These are phyloP conservation scores for Pentamera pediparva DNA, from an alignment of 53 echinoderm and acorn worm species.

Conservation along the genomic window DNA sequence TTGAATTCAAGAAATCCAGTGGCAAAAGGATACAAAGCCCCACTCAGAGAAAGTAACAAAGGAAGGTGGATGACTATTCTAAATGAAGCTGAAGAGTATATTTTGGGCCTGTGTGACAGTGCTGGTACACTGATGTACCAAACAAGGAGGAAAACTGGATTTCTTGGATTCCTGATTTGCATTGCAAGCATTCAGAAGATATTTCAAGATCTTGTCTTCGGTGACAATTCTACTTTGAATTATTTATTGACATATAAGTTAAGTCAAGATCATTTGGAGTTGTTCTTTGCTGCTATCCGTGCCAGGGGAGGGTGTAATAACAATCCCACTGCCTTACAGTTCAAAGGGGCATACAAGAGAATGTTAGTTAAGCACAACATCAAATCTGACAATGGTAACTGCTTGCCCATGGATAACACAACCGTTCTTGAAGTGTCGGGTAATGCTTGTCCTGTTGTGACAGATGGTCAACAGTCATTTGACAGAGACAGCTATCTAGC, in stretches of 20 bases:
- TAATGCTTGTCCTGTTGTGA: neutral
- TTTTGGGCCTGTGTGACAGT: neutral
- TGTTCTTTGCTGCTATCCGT: no score
- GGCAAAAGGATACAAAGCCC: no score
- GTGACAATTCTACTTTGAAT: neutral
- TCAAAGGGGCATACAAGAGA: no score
- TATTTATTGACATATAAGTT: slow-evolving; percentile 48
- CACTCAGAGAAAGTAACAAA: no score
- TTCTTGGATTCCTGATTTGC: slow-evolving; percentile 17
- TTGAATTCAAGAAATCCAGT: slow-evolving; percentile 10
- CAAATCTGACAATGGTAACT: no score
- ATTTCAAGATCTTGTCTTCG: neutral
- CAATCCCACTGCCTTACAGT: no score
- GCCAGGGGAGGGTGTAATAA: no score
- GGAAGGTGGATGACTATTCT: neutral
- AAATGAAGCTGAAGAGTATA: neutral
- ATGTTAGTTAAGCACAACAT: no score
- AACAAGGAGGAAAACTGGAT: slow-evolving; percentile 13
- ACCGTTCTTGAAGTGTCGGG: neutral
- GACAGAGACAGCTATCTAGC: no score
- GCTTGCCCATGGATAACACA: neutral
- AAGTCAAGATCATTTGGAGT: no score
- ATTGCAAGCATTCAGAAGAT: no score
- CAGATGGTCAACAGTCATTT: neutral
- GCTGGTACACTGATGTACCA: slow-evolving; percentile 20